Evolutionary conservation across 2,888 invertebrate genomes (phyloP).

Genomic region (Drosophila basisetae): DNA sequence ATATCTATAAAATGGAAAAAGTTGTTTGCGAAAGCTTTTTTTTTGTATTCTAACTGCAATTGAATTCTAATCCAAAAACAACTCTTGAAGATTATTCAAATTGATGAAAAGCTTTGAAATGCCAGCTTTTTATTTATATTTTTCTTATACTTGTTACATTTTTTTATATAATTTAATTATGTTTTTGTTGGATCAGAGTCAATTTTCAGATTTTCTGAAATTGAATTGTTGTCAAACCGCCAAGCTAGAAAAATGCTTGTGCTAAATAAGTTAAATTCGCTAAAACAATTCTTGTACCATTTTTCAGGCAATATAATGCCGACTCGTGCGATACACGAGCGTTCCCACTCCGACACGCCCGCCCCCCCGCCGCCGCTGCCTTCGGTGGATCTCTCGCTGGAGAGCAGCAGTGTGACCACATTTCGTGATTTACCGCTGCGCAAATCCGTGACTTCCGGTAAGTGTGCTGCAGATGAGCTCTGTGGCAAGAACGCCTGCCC

Average conservation of each 20-base stretch:
- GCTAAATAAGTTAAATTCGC: background rate
- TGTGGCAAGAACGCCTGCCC: background rate
- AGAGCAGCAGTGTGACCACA: constrained; percentile 97
- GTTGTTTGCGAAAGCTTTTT: background rate
- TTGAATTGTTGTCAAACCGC: background rate
- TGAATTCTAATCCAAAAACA: background rate
- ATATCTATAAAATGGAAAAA: background rate
- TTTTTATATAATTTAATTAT: too few species aligned
- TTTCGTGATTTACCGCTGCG: constrained; percentile 95
- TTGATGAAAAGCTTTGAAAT: too few species aligned
- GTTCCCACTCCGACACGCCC: constrained; percentile 94
- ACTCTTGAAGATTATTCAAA: too few species aligned
- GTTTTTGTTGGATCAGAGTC: too few species aligned
- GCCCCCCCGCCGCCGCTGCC: constrained; percentile 91
- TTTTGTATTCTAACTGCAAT: too few species aligned
- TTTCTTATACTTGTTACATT: too few species aligned
- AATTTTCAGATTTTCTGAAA: too few species aligned
- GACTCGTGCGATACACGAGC: constrained; percentile 90
- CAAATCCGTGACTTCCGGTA: constrained; percentile 91
- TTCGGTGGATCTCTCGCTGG: constrained; percentile 95
- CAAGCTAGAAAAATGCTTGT: background rate
- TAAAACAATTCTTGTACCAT: background rate
- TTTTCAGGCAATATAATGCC: constrained; percentile 70
- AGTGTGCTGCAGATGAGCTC: constrained; percentile 49
- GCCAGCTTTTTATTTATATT: too few species aligned